phyloP scores from a whole-genome alignment of 1,140 invertebrate species.

The Lepidurus couesii region DNA sequence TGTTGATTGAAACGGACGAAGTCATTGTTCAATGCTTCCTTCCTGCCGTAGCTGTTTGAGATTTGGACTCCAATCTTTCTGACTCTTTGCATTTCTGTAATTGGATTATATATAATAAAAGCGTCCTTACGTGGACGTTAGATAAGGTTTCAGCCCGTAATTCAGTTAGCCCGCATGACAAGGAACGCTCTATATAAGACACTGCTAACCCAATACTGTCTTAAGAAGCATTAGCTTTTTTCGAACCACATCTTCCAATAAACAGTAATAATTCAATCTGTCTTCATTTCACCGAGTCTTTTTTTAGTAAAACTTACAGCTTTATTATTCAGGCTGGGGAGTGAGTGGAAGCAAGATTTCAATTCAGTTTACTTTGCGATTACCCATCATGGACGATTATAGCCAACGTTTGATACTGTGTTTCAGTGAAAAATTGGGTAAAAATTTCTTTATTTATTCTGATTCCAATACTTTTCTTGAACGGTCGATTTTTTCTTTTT shows the following conservation, averaged over 20 bases:
- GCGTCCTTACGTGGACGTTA: neutral
- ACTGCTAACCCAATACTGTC: neutral
- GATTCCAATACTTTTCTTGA: neutral
- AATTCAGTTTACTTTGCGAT: neutral
- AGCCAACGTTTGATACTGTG: conserved; percentile 30
- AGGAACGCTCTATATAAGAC: conserved; percentile 17
- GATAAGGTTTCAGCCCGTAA: conserved; percentile 12
- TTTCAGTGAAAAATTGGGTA: conserved; percentile 34
- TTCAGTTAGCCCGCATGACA: neutral
- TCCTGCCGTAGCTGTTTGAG: neutral
- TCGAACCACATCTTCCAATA: too few species aligned
- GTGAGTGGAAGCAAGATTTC: neutral
- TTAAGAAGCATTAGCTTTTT: neutral
- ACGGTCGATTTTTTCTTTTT: neutral
- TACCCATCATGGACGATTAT: conserved; percentile 31
- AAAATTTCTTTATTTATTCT: too few species aligned
- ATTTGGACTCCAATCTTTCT: neutral
- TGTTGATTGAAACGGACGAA: conserved; percentile 15
- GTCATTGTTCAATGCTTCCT: neutral
- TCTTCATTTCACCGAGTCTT: neutral
- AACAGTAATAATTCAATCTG: neutral
- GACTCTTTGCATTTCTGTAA: neutral
- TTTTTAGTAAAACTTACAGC: neutral
- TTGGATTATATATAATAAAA: conserved; percentile 18
- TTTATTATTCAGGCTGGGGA: neutral